Evolutionary conservation across 2,888 invertebrate species (phyloP).

Genomic region (Alentia gelatinosa): DNA sequence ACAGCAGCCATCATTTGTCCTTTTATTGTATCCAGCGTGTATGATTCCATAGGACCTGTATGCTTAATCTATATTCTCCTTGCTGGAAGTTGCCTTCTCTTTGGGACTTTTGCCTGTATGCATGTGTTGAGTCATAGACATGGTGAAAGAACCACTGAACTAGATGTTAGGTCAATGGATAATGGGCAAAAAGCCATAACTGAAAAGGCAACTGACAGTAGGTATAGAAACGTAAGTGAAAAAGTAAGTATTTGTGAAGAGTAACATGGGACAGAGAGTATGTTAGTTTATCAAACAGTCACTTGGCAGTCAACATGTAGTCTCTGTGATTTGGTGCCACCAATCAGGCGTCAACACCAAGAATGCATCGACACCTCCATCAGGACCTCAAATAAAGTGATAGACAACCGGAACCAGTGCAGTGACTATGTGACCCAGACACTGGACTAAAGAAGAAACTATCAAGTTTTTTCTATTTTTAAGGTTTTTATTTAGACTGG

Average conservation of each 20-base stretch:
- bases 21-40: background rate
- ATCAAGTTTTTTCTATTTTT: too few species aligned
- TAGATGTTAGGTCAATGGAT: background rate
- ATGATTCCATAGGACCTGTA: background rate
- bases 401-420: too few species aligned
- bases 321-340: too few species aligned
- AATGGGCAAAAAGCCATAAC: background rate
- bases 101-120: background rate
- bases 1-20: background rate
- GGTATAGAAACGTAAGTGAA: background rate
- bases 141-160: background rate
- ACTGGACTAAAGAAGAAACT: too few species aligned
- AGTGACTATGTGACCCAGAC: too few species aligned
- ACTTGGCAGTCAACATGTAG: too few species aligned
- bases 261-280: background rate
- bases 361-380: too few species aligned
- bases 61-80: background rate
- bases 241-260: background rate
- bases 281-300: too few species aligned
- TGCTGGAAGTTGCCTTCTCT: background rate
- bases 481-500: too few species aligned
- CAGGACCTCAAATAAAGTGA: too few species aligned
- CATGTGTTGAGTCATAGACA: background rate
- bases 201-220: background rate
- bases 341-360: too few species aligned